Conservation (phyloP, 2,888 invertebrate genomes). For the Dasypogon diadema region DNA sequence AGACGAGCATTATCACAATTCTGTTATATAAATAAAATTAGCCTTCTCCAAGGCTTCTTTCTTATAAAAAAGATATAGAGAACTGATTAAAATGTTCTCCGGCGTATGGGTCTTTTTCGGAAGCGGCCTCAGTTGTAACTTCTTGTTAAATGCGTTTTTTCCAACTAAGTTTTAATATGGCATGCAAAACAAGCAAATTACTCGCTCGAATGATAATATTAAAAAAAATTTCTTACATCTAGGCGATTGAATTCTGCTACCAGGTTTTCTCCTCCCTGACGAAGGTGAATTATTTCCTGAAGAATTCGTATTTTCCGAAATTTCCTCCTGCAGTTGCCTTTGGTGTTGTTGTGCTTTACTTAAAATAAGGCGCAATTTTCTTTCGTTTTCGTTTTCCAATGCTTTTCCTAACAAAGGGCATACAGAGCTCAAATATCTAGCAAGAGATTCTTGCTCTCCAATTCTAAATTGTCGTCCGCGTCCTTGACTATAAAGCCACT, state of each 20-base stretch:
- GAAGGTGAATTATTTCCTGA: conserved; percentile 68
- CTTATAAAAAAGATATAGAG: no score
- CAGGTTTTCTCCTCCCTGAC: conserved; percentile 65
- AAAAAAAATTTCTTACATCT: conserved; percentile 62
- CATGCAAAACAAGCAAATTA: no score
- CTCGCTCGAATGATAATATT: no score
- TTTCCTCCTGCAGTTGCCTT: conserved; percentile 82
- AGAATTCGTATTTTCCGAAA: conserved; percentile 66
- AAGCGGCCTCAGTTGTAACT: no score
- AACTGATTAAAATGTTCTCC: no score
- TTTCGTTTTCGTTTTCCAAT: conserved; percentile 86
- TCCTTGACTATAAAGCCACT: conserved; percentile 96
- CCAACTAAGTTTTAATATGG: no score
- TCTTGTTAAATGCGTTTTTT: no score
- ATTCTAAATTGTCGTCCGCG: conserved; percentile 88
- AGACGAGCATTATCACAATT: no score
- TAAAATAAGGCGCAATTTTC: conserved; percentile 85
- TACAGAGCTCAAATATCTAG: conserved; percentile 84
- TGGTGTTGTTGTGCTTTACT: conserved; percentile 94
- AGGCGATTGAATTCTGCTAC: conserved; percentile 68
- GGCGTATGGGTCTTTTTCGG: no score
- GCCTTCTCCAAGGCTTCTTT: no score
- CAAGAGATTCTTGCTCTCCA: conserved; percentile 85
- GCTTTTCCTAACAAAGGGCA: conserved; percentile 88
- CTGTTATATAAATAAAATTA: no score